Base-by-base conservation (phyloP, 2,113 vertebrate species). In the Ariopsis seemanni region DNA sequence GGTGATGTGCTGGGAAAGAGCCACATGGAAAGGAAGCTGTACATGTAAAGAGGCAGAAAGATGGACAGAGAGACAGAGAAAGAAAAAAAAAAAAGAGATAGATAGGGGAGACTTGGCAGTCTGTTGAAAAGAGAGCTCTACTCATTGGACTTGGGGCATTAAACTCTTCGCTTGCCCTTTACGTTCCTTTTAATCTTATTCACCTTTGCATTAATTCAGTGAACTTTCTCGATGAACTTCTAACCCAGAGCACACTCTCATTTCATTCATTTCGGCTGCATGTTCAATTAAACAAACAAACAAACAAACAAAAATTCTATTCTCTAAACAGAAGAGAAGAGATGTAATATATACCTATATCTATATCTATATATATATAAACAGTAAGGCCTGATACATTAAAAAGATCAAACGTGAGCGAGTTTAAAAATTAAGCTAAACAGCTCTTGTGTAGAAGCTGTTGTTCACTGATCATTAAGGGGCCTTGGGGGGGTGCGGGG, bases 1-100 rank as follows among this genome's bases (percentile, higher is more conserved):
- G 97, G 97, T 50, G 98, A 99, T 92, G 97, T 99, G 83, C 96
- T 99, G 93, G 97, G 97, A 91, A 98, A 96, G 87, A 94, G 87
- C 89, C 92, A 95, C 93, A 91, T 91, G 30, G 97, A 97, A 80
- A 96, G 97, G 91, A 98, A 97, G 93, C 82, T 95, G 88, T 99
- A 96, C 89, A 95, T 96, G 95, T 95, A 94, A 88, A 83, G 27
- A 79, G 91, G 65, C 63, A 84, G 60, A 25, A 18, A 22, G 58
- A 65, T 27, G 71, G 74, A 48, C 69, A 9, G 30, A 58, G 6
- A 52, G 10, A 77, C 11, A 69, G n/a, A 30, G 1, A n/a, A 20
- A 78, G 55, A 14, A 25, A 12, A 60, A 80, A 80, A 42, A 60
- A 34, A 71, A n/a, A 55, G 15, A 57, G 77, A 72, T 42, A 67